Evolutionary conservation across 2,113 vertebrate genomes (phyloP), one percentile per base, ranked within the genome.

Genomic region (Anarhynchus alexandrinus): DNA sequence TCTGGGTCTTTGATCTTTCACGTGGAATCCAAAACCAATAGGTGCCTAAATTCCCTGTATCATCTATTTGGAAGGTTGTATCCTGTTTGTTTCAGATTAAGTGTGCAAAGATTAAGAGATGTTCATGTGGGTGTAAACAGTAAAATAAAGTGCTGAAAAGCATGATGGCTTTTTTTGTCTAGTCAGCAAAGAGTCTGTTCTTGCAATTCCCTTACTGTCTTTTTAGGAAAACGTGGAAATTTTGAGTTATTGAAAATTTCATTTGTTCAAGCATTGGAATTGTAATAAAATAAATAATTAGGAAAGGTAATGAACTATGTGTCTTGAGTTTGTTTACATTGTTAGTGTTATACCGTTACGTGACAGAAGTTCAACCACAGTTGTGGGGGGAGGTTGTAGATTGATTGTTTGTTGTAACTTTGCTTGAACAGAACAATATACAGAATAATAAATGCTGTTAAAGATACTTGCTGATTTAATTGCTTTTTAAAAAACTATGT

Each of bases 61-160:
- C 16, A 32, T 42, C 4, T 43, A 25, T 71, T 90, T 62, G 25
- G 64, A 73, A 65, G 36, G 27, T 6, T 54, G 8, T 4, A 11
- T 58, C 5, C 3, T 58, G 4, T 43, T 82, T 85, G 18, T 65
- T 82, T 64, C 57, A 55, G 25, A 18, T 92, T 21, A 32, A 57
- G 20, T 4, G 2, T 1, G 0, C 5, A 52, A 9, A 57, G 21
- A 40, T 58, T 23, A 36, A n/a, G 32, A 70, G 14, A 7, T 15
- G 3, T 47, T 55, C 4, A 42, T 58, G 8, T 52, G 11, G 1
- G 3, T 64, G 3, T 80, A 51, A 65, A 89, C 8, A 34, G 32
- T 55, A 36, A 81, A 86, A 62, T 78, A 1, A 2, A 47, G 3
- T 51, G 15, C 18, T 81, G 29, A 26, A 36, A 93, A 87, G 15